Base-by-base conservation (phyloP, 2,113 vertebrate species). In the Zosterops japonicus region DNA sequence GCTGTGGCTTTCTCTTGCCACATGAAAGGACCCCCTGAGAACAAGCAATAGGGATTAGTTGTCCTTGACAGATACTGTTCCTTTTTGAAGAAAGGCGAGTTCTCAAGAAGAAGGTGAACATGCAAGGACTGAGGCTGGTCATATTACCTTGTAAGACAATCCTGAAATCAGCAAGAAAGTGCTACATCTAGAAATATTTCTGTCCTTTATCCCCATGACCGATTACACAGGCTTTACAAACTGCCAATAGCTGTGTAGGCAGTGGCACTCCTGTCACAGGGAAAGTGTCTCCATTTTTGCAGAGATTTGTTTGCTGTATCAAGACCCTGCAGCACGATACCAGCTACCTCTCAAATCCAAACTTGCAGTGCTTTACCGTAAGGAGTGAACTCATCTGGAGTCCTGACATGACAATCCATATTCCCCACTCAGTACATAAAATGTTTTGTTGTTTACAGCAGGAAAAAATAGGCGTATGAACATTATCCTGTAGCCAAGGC, bases 251-350 rank as follows among this genome's bases (percentile, higher is more conserved):
- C 68, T 57, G 68, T 63, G 69, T 60, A 65, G 77, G 80, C 92
- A 93, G 84, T 59, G 52, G 49, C 79, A 41, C 36, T 83, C 29
- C 71, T 92, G 83, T 88, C 60, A 60, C 80, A 81, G 28, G 52
- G 23, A 93, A 90, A 52, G 71, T 92, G 85, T 90, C 93, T 81
- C 72, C 41, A 63, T 93, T 97, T 86, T 68, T 0, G 0, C 80
- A 83, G 82, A 83, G 83, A 89, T 92, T 83, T 95, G 82, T 95
- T 94, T 94, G 79, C 69, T 89, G 36, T 90, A 39, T 87, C 5
- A 5, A 75, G 68, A 89, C 64, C 68, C 68, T 70, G 49, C n/a
- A 59, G 68, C 64, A 46, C 6, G 10, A 85, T 47, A 74, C 27
- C 33, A 64, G 59, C 64, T 56, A 49, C 69, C 24, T 93, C 76